A percentile compares a stretch with the other conserved stretches of the same genome.
Conservation (phyloP, 2,797 vertebrate species). For the Acanthurus lineatus region DNA sequence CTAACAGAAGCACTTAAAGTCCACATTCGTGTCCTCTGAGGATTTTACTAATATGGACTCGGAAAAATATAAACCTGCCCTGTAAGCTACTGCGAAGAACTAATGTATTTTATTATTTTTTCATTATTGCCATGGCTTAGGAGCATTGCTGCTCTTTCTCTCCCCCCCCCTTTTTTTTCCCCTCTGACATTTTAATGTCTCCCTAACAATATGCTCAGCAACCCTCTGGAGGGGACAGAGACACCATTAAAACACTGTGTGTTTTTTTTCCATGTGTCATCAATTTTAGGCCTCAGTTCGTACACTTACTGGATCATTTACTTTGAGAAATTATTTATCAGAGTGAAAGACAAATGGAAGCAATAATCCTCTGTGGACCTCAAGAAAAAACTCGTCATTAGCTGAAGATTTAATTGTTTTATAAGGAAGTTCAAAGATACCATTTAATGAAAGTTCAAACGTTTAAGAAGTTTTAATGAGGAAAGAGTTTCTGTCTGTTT, state of each 20-base stretch:
- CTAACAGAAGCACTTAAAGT: slow-evolving; percentile 16
- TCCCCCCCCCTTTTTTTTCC: not conserved
- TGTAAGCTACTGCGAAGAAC: slow-evolving; percentile 37
- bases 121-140: slow-evolving; percentile 37
- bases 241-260: slow-evolving; percentile 28
- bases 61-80: slow-evolving; percentile 11
- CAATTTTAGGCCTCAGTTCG: slow-evolving; percentile 34
- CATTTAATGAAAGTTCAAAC: slow-evolving; percentile 1
- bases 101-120: slow-evolving; percentile 56
- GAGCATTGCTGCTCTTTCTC: slow-evolving; percentile 14
- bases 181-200: slow-evolving; percentile 65
- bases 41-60: slow-evolving; percentile 10
- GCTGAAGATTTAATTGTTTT: slow-evolving; percentile 52
- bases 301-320: slow-evolving; percentile 64
- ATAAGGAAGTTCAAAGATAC: slow-evolving; percentile 4
- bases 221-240: slow-evolving; percentile 39
- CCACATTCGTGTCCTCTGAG: slow-evolving; percentile 16
- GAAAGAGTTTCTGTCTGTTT: not conserved
- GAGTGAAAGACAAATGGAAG: slow-evolving; percentile 53
- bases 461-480: slow-evolving; percentile 8
- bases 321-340: slow-evolving; percentile 50
- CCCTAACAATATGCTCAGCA: slow-evolving; percentile 51
- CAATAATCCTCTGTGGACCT: slow-evolving; percentile 23
- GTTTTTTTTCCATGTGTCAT: slow-evolving; percentile 24
- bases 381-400: slow-evolving; percentile 31